These are phyloP conservation scores for Urocyon cinereoargenteus DNA, from an alignment of 2,797 vertebrate genomes.

Conservation along the genomic window DNA sequence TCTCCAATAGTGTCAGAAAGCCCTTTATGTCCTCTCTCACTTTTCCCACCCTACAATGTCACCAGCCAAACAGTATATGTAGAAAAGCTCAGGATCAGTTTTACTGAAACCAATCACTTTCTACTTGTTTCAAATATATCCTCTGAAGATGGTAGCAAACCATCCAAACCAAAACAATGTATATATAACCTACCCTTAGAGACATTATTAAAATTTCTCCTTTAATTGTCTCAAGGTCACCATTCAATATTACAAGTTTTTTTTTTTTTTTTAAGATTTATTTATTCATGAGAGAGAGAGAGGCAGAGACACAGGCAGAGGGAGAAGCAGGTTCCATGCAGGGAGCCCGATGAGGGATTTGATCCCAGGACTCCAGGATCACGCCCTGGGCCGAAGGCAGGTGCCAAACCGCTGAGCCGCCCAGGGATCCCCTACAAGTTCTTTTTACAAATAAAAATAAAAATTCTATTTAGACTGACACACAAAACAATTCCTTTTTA, in stretches of 20 bases:
- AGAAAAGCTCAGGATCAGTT: neutral
- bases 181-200: neutral
- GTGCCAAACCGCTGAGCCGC: too few species aligned
- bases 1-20: conserved; percentile 6
- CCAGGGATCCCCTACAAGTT: neutral
- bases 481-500: conserved; percentile 34
- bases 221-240: conserved; percentile 3
- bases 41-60: conserved; percentile 33
- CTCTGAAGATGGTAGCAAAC: conserved; percentile 19
- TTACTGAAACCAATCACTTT: conserved; percentile 1
- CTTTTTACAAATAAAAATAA: conserved; percentile 52
- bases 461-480: conserved; percentile 27
- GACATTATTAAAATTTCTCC: conserved; percentile 42
- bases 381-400: too few species aligned
- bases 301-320: too few species aligned
- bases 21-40: neutral
- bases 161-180: conserved; percentile 40
- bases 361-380: too few species aligned
- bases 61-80: neutral
- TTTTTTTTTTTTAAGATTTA: neutral
- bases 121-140: conserved; percentile 9
- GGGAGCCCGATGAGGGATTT: too few species aligned
- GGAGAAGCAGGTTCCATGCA: too few species aligned
- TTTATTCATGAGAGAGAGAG: too few species aligned
- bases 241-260: conserved; percentile 38